A percentile compares a stretch with the other conserved stretches of the same genome.
Conservation (phyloP, 2,113 vertebrate species). For the Atrichornis clamosus region DNA sequence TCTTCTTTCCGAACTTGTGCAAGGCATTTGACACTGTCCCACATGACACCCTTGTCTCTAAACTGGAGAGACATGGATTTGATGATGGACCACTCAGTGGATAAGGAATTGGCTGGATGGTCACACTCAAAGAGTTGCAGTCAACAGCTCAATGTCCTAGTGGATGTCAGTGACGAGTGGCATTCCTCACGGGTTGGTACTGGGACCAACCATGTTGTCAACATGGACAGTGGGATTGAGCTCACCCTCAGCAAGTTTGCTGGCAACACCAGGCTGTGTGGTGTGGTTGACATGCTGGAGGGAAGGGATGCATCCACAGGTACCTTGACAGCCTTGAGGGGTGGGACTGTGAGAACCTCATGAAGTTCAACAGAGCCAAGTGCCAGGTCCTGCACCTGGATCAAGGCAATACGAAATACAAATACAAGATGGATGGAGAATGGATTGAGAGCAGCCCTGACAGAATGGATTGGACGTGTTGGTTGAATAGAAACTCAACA, state of each 20-base stretch:
- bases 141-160: background rate
- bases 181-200: background rate
- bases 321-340: background rate
- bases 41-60: background rate
- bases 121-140: background rate
- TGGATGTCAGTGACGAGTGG: background rate
- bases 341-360: background rate
- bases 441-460: background rate
- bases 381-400: background rate
- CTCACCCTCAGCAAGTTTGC: background rate
- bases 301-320: background rate
- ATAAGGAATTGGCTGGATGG: background rate
- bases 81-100: background rate
- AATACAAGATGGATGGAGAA: background rate
- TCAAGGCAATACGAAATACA: background rate
- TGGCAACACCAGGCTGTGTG: background rate
- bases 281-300: rapidly evolving
- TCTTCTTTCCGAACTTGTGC: background rate
- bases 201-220: background rate
- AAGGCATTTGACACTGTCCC: background rate
- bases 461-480: background rate
- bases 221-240: background rate
- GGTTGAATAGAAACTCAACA: background rate
- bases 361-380: background rate
- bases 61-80: background rate